phyloP scores from a whole-genome alignment of 2,797 vertebrate species.

The Myripristis jacobus region DNA sequence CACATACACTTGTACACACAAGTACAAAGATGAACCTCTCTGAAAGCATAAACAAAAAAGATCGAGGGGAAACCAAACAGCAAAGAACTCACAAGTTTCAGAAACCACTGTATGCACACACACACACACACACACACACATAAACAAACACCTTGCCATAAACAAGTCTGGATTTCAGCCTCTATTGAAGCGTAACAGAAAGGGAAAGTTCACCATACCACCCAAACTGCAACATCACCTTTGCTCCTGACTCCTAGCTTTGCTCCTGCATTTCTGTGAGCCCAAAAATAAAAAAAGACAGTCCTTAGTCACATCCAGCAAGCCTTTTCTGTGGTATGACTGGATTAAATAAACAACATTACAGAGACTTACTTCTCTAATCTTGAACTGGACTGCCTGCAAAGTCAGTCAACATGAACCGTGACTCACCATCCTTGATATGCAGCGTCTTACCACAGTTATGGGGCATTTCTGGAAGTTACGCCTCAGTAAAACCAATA shows the following conservation, averaged over 20 bases:
- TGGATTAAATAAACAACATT: not conserved
- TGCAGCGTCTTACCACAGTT: slow-evolving; percentile 3
- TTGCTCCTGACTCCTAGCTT: not conserved
- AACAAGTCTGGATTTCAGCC: not conserved
- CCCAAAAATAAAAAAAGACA: not conserved
- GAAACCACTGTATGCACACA: not conserved
- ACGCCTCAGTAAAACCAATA: slow-evolving; percentile 6
- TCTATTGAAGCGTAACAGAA: not conserved
- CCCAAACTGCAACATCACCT: slow-evolving; percentile 1
- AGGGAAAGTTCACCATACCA: not conserved
- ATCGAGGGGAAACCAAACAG: slow-evolving; percentile 9
- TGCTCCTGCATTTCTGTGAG: not conserved
- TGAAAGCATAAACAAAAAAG: not conserved
- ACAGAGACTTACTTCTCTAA: not conserved
- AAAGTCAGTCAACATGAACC: slow-evolving; percentile 7
- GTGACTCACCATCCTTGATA: slow-evolving; percentile 16
- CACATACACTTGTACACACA: slow-evolving; percentile 10
- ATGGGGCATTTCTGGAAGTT: slow-evolving; percentile 17
- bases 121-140: not conserved
- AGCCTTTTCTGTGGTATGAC: not conserved
- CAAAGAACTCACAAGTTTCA: slow-evolving; percentile 9
- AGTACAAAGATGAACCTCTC: not conserved
- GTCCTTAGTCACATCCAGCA: not conserved
- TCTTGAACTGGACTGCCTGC: slow-evolving; percentile 8
- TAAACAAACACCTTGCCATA: not conserved